phyloP scores from a whole-genome alignment of 2,797 vertebrate species.

The Amblyopsis hoosieri region DNA sequence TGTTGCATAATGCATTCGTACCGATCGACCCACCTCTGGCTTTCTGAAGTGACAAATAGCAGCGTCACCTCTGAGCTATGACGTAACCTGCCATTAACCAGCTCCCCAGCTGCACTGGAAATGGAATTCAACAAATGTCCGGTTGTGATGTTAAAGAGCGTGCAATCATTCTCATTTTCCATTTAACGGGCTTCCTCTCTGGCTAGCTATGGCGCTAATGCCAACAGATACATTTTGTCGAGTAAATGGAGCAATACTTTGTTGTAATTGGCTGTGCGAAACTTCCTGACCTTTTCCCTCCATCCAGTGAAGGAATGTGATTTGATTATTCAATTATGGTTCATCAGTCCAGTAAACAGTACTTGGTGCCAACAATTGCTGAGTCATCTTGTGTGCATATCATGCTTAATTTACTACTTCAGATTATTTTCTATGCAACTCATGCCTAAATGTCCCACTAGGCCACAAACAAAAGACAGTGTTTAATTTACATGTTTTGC shows the following conservation, averaged over 20 bases:
- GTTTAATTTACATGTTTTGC: no score
- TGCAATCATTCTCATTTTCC: slow-evolving; percentile 21
- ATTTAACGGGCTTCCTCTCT: slow-evolving; percentile 32
- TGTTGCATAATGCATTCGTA: slow-evolving; percentile 17
- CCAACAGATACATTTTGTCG: slow-evolving; percentile 28
- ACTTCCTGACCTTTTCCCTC: slow-evolving; percentile 52
- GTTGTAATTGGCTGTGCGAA: slow-evolving; percentile 28
- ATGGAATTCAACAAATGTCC: slow-evolving; percentile 32
- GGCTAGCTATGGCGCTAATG: slow-evolving; percentile 5
- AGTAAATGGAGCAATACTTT: slow-evolving; percentile 4
- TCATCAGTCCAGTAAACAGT: no score
- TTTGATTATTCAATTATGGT: no score
- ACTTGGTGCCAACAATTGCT: no score
- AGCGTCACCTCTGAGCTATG: slow-evolving; percentile 27
- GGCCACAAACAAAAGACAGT: no score
- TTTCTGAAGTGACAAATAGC: slow-evolving; percentile 24
- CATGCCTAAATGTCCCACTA: no score
- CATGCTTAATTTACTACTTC: no score
- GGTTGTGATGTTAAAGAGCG: slow-evolving; percentile 29
- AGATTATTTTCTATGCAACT: no score
- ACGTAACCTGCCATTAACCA: slow-evolving; percentile 43
- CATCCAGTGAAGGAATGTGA: slow-evolving; percentile 2
- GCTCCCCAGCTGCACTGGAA: slow-evolving; percentile 30
- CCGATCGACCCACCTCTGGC: slow-evolving; percentile 19
- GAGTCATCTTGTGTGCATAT: no score